phyloP scores from a whole-genome alignment of 2,113 vertebrate genomes.

The Progne subis region DNA sequence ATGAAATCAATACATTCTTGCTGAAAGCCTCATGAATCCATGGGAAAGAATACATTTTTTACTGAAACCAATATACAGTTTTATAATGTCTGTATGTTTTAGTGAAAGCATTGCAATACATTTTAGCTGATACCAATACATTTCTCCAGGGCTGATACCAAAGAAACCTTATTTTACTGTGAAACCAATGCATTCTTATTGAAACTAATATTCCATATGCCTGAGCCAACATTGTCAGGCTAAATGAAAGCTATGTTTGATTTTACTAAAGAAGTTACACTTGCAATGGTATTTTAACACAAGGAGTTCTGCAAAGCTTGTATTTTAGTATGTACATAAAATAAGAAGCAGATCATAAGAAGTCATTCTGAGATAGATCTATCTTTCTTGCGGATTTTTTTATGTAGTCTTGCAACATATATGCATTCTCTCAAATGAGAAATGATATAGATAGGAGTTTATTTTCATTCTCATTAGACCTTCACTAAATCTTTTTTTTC shows the following conservation, averaged over 20 bases:
- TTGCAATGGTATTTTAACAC: slow-evolving; percentile 41
- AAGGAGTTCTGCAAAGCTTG: slow-evolving; percentile 32
- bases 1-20: slow-evolving; percentile 83
- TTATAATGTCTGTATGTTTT: slow-evolving; percentile 78
- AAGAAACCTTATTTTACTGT: slow-evolving; percentile 62
- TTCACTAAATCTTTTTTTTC: neutral
- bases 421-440: neutral
- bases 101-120: slow-evolving; percentile 67
- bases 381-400: neutral
- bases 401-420: neutral
- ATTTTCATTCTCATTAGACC: slow-evolving; percentile 25
- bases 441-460: neutral
- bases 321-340: slow-evolving; percentile 49
- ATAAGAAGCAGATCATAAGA: slow-evolving; percentile 11
- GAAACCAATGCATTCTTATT: slow-evolving; percentile 66
- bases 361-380: neutral
- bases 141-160: slow-evolving; percentile 67
- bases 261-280: slow-evolving; percentile 54
- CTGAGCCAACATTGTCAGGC: slow-evolving; percentile 16
- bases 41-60: slow-evolving; percentile 75
- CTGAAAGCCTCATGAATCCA: slow-evolving; percentile 78
- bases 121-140: slow-evolving; percentile 75
- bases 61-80: slow-evolving; percentile 72
- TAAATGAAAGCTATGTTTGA: slow-evolving; percentile 67
- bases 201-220: slow-evolving; percentile 66